Evolutionary conservation across 1,140 invertebrate genomes (phyloP), one percentile per base, ranked within the genome.

Genomic region (Saxidomus purpurata): DNA sequence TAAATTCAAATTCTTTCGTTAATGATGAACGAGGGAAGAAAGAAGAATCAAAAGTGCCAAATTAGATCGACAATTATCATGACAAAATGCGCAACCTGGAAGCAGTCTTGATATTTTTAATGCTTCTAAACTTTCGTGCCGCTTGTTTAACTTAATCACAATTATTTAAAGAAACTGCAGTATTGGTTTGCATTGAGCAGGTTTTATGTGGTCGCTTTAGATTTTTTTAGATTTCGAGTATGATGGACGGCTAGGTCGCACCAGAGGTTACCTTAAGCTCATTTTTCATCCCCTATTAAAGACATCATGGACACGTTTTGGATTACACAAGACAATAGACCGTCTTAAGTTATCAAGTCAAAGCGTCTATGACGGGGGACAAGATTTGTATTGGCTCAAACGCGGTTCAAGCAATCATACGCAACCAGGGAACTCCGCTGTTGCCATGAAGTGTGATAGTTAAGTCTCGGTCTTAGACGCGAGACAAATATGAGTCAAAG

Each of bases 241-340:
- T 88, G 86, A 88, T 88, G 76, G 43, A 88, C 77, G 86, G 81
- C 59, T 22, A n/a, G 22, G 43, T 13, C 31, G 71, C 77, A 69
- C 52, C 11, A n/a, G 40, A 69, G 49, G 55, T 87, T 71, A 77
- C 86, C 86, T 49, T n/a, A 25, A 22, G n/a, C 61, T 71, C 86
- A 88, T 88, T 88, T 69, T 88, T 88, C 86, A 88, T 88, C 77
- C 86, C 76, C 77, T 80, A 80, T 88, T 88, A 88, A 80, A 88
- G 61, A 81, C 81, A 88, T 52, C 49, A 81, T 55, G 77, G 38
- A 67, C 76, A 71, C 86, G 86, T 88, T 88, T 88, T 67, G 77
- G n/a, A 67, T 88, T 80, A 88, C 86, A 80, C 55, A 88, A 69
- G 86, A 88, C 86, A 88, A 88, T 88, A 71, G 76, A 28, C 15